Percentiles rank a stretch among this genome's conserved stretches.
Evolutionary conservation across 2,888 invertebrate species (phyloP).

Genomic region (Elmis aenea): DNA sequence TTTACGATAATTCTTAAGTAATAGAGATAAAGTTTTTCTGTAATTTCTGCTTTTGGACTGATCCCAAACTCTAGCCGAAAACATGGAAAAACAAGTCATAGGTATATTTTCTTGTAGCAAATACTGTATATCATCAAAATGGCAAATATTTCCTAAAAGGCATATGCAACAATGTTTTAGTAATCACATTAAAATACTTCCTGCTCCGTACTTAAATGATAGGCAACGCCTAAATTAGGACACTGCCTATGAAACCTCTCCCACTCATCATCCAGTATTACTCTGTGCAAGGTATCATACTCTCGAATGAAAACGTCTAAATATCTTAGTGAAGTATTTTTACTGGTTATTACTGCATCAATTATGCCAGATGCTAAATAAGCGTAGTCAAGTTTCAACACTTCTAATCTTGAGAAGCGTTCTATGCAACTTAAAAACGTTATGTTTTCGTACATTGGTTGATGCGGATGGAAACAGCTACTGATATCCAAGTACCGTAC

Average conservation of each 20-base stretch:
- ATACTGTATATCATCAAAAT: constrained; percentile 47
- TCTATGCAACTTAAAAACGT: constrained; percentile 37
- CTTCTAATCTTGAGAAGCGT: constrained; percentile 40
- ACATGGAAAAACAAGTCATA: constrained; percentile 45
- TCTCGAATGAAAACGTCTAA: constrained; percentile 46
- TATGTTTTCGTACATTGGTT: constrained; percentile 30
- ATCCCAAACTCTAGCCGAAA: constrained; percentile 47
- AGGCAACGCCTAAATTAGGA: constrained; percentile 44
- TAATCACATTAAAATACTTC: too few species aligned
- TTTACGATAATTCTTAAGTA: constrained; percentile 43
- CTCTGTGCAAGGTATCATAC: constrained; percentile 44
- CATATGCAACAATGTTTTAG: too few species aligned
- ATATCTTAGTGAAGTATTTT: constrained; percentile 36
- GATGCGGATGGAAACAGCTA: constrained; percentile 47
- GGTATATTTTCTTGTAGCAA: constrained; percentile 48
- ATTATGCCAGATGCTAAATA: constrained; percentile 45
- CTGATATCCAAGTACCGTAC: constrained; percentile 45
- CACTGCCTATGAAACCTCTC: constrained; percentile 41
- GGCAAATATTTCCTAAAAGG: constrained; percentile 39
- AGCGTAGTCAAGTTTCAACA: constrained; percentile 48
- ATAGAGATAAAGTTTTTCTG: constrained; percentile 42
- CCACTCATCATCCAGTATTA: constrained; percentile 46
- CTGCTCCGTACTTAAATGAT: constrained; percentile 27
- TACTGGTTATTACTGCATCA: constrained; percentile 43
- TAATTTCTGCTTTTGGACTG: constrained; percentile 48